phyloP scores from a whole-genome alignment of 35 echinoderm and acorn worm genomes.

The Anneissia japonica region DNA sequence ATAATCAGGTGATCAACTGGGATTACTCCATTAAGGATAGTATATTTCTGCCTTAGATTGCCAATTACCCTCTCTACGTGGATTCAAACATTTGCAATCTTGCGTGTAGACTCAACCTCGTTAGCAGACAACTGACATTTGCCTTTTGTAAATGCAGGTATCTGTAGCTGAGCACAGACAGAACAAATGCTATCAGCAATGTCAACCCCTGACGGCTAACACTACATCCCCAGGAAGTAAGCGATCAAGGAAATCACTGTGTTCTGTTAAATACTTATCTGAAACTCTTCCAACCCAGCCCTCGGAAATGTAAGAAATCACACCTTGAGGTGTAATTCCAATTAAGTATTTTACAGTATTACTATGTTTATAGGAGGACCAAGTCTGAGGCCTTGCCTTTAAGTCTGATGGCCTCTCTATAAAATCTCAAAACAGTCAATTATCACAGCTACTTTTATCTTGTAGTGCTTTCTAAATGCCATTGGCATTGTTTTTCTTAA shows the following conservation, averaged over 20 bases:
- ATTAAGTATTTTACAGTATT: constrained; percentile 64
- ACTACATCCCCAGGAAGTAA: constrained; percentile 21
- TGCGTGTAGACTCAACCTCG: too few relatives aligned
- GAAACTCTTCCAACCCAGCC: constrained; percentile 59
- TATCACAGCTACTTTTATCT: constrained; percentile 31
- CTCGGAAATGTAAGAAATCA: constrained; percentile 37
- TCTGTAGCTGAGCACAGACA: too few relatives aligned
- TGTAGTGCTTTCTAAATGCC: constrained; percentile 29
- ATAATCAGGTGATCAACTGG: too few relatives aligned
- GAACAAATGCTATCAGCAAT: too few relatives aligned
- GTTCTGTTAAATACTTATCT: constrained; percentile 35
- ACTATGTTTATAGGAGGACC: constrained; percentile 49
- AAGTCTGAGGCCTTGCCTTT: constrained; percentile 31
- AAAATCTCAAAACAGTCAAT: constrained; percentile 65
- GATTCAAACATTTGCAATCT: too few relatives aligned
- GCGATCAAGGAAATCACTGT: constrained; percentile 28
- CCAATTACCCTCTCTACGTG: too few relatives aligned
- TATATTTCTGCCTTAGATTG: too few relatives aligned
- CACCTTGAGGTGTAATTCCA: constrained; percentile 49
- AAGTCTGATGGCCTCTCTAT: constrained; percentile 38
- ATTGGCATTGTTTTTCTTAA: constrained; percentile 46
- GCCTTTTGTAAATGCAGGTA: too few relatives aligned
- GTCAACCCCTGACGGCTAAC: too few relatives aligned
- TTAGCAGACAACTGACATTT: too few relatives aligned
- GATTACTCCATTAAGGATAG: too few relatives aligned